Conservation (phyloP, 1,140 invertebrate genomes). For the Leguminivora glycinivorella region DNA sequence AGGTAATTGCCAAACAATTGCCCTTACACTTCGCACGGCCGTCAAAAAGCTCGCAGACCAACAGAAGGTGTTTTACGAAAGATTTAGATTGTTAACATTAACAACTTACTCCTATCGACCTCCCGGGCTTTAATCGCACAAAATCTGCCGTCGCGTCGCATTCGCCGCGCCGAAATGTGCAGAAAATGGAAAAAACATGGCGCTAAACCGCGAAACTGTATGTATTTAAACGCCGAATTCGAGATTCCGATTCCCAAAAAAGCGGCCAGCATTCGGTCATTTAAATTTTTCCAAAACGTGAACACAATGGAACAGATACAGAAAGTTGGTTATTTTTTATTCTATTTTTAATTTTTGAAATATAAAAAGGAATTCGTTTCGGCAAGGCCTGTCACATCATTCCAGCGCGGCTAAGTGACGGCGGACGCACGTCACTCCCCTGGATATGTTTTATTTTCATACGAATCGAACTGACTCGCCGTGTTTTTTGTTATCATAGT, state of each 20-base stretch:
- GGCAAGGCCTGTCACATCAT: constrained; percentile 76
- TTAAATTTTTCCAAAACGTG: constrained; percentile 77
- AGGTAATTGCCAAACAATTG: constrained; percentile 18
- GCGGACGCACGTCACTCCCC: constrained; percentile 72
- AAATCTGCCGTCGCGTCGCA: constrained; percentile 66
- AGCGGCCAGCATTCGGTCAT: constrained; percentile 65
- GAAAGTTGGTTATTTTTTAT: constrained; percentile 55
- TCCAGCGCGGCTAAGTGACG: constrained; percentile 77
- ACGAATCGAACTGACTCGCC: constrained; percentile 62
- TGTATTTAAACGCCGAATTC: constrained; percentile 77
- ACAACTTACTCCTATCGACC: constrained; percentile 71
- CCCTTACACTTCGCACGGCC: neutral
- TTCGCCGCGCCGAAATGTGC: constrained; percentile 62
- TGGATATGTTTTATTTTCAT: constrained; percentile 73
- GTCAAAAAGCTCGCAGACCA: constrained; percentile 10
- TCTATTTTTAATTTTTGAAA: constrained; percentile 70
- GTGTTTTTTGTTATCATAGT: constrained; percentile 73
- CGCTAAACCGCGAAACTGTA: constrained; percentile 76
- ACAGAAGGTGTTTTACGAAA: constrained; percentile 28
- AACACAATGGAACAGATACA: constrained; percentile 77
- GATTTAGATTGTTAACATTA: constrained; percentile 64
- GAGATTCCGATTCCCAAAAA: constrained; percentile 68
- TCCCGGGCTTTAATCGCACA: constrained; percentile 62
- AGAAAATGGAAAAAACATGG: constrained; percentile 77
- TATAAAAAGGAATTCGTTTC: constrained; percentile 73